Base-by-base conservation (phyloP, 1,140 invertebrate genomes). In the Neodiprion fabricii region DNA sequence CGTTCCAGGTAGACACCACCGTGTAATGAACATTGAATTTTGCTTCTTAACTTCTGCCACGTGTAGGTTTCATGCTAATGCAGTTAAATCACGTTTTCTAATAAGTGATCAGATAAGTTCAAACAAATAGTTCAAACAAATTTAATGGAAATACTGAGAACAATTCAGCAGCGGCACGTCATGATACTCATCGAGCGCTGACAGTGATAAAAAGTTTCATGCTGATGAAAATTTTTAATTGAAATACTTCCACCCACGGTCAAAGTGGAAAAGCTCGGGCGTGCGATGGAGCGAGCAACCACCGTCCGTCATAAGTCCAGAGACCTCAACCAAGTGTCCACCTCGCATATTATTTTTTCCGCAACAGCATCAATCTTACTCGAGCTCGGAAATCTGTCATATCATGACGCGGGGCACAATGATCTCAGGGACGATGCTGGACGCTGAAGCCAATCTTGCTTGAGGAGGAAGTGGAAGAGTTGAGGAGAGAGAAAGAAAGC, bases 311-410 rank as follows among this genome's bases (percentile, higher is more conserved):
- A 61, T 12, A 9, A 61, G 53, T 61, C 53, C 28, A 40, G 11
- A 61, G 53, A 61, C 11, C 67, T 11, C 28, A 21, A 7, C 12
- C 67, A 69, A 69, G 67, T 23, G 67, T 47, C 67, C 17, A 69
- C 67, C 67, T 47, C 67, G 67, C 14, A 23, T 14, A 69, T 69
- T 69, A 69, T 69, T 69, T 23, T 69, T 69, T 69, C 11, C 67
- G 21, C 11, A 47, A 23, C 17, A 5, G 12, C 67, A 69, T 69
- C 67, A 69, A 69, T 69, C 67, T 69, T 69, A 69, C 67, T 69
- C 67, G 67, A 9, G 67, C 67, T 23, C 23, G 67, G 67, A 69
- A 69, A 69, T 69, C 67, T 69, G 67, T 69, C 67, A 69, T 69
- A 69, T 69, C 67, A 47, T 7, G 67, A 69, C 67, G 67, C 40